These are phyloP conservation scores for Vollenhovia emeryi DNA, from an alignment of 1,140 invertebrate species.

Conservation along the genomic window DNA sequence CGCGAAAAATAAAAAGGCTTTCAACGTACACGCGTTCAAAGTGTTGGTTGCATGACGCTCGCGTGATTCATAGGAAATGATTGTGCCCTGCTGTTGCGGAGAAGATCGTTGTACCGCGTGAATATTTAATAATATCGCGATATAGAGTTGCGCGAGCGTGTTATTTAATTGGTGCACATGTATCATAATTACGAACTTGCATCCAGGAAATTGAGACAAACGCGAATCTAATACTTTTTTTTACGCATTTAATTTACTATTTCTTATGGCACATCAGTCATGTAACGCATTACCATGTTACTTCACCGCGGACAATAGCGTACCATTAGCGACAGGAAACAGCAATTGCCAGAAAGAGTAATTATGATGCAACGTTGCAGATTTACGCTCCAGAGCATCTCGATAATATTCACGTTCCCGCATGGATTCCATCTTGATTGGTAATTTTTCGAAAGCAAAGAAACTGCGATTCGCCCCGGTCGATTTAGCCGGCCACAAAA, in stretches of 20 bases:
- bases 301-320: slow-evolving; percentile 23
- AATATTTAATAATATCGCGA: slow-evolving; percentile 8
- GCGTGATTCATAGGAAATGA: slow-evolving; percentile 22
- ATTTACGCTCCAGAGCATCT: slow-evolving; percentile 51
- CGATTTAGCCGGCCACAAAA: slow-evolving; percentile 63
- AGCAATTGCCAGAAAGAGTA: slow-evolving; percentile 54
- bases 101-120: neutral
- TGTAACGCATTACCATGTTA: neutral
- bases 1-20: neutral
- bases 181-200: neutral
- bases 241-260: neutral
- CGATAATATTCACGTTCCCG: slow-evolving; percentile 48
- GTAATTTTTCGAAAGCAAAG: slow-evolving; percentile 59
- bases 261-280: neutral
- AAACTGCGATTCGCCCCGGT: slow-evolving; percentile 60
- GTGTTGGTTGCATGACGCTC: neutral
- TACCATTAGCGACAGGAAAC: slow-evolving; percentile 46
- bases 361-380: slow-evolving; percentile 56
- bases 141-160: neutral
- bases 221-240: neutral
- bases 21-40: neutral
- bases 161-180: neutral
- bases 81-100: neutral
- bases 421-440: slow-evolving; percentile 46
- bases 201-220: neutral